Percentiles rank a stretch among this genome's conserved stretches.
These are phyloP conservation scores for Coturnix japonica DNA, from an alignment of 2,113 vertebrate genomes.

Conservation along the genomic window DNA sequence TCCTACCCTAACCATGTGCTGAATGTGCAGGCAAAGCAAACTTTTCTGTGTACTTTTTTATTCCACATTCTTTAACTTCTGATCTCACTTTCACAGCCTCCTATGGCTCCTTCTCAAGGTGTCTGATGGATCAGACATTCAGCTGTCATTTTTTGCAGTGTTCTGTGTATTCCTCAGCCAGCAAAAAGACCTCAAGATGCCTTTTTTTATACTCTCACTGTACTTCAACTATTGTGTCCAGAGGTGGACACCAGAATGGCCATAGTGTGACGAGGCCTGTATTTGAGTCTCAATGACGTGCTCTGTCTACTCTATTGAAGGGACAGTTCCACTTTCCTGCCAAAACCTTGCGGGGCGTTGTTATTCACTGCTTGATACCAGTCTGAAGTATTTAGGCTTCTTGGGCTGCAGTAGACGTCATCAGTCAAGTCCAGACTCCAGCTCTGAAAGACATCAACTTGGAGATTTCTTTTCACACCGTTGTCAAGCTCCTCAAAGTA, in stretches of 20 bases:
- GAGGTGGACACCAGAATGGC: neutral
- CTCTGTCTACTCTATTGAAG: constrained; percentile 66
- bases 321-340: constrained; percentile 60
- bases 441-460: constrained; percentile 61
- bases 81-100: neutral
- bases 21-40: neutral
- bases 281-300: constrained; percentile 59
- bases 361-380: constrained; percentile 69
- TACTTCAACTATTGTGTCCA: neutral
- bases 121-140: neutral
- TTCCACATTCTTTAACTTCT: neutral
- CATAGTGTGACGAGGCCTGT: constrained; percentile 9
- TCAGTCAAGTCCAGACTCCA: constrained; percentile 57
- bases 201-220: neutral
- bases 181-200: neutral
- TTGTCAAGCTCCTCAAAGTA: constrained; percentile 68
- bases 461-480: constrained; percentile 70
- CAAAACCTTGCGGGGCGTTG: constrained; percentile 66
- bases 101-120: neutral
- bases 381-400: constrained; percentile 73
- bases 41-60: neutral
- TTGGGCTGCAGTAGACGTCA: constrained; percentile 62
- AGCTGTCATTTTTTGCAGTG: constrained; percentile 6
- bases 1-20: neutral
- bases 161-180: neutral